Base-by-base conservation (phyloP, 2,113 vertebrate genomes). In the Phylloscopus whistleri region DNA sequence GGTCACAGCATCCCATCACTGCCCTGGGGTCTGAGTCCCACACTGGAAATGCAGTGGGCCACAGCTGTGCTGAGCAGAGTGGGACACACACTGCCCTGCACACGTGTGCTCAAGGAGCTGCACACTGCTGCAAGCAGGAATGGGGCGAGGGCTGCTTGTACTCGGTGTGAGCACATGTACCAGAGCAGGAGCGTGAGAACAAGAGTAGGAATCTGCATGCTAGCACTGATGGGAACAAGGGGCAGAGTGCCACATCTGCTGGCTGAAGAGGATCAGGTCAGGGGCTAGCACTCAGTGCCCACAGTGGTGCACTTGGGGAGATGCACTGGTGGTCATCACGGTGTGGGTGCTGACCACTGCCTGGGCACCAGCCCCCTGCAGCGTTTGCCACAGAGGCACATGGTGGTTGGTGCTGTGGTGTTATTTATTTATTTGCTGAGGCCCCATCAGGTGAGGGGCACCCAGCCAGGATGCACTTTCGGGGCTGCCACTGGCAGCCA, bases 381-480 rank as follows among this genome's bases (percentile, higher is more conserved):
- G 77, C 95, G 96, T 97, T 97, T 96, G 94, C 96, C 55, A 24
- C 74, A 78, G 94, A 90, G 93, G 77, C 4, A 0, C 62, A 26
- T 87, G 96, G 96, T 39, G 1, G 89, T 91, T 18, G 7, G 91
- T 27, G 1, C 64, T 74, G 95, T 1, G 18, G 62, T 7, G 15
- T 90, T 95, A 91, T 95, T 97, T 97, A 97, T 98, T 98, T 98
- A 96, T 98, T 98, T 98, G 97, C 97, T 96, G 95, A 96, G 94
- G 89, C 91, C 87, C 20, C 75, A 96, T 96, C 97, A 97, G 97
- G 97, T 97, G 94, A 97, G 97, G 93, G 93, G 94, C 95, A 91
- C 85, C 92, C 10, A 59, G 96, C 96, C 84, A 66, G 83, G 87
- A 60, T 55, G 46, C 28, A 26, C 92, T 97, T 95, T 97, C 37